A percentile compares a stretch with the other conserved stretches of the same genome.
These are phyloP conservation scores for Phocides pigmalion DNA, from an alignment of 1,140 invertebrate species.

Conservation along the genomic window DNA sequence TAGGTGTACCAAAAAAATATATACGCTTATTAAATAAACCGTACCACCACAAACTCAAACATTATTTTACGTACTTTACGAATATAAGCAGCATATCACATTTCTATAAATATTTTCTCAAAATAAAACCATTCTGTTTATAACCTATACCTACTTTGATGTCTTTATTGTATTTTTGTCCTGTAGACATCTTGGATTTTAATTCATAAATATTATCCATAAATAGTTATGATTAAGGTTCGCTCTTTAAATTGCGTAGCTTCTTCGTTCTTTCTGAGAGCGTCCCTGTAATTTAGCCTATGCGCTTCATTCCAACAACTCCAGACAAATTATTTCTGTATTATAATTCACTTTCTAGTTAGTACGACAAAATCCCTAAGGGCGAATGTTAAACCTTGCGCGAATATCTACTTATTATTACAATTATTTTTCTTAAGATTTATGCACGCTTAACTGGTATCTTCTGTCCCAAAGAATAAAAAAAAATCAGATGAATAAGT, in stretches of 20 bases:
- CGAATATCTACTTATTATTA: background rate
- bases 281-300: conserved; percentile 52
- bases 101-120: too few species aligned
- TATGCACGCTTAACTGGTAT: background rate
- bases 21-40: too few species aligned
- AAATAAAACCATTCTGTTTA: too few species aligned
- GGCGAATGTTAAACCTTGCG: conserved; percentile 27
- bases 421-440: background rate
- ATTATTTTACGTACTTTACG: too few species aligned
- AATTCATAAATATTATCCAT: conserved; percentile 8
- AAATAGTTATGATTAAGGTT: conserved; percentile 14
- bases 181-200: background rate
- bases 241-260: conserved; percentile 16
- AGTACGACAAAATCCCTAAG: conserved; percentile 47
- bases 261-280: conserved; percentile 39
- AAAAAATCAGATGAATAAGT: too few species aligned
- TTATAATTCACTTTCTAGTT: conserved; percentile 69
- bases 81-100: too few species aligned
- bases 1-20: too few species aligned
- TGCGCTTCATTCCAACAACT: conserved; percentile 44
- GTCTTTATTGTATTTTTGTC: too few species aligned
- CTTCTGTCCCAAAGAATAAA: too few species aligned
- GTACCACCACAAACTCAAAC: too few species aligned
- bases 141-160: too few species aligned
- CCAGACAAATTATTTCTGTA: conserved; percentile 55